phyloP scores from a whole-genome alignment of 2,888 invertebrate genomes.

The Watsonalla binaria region DNA sequence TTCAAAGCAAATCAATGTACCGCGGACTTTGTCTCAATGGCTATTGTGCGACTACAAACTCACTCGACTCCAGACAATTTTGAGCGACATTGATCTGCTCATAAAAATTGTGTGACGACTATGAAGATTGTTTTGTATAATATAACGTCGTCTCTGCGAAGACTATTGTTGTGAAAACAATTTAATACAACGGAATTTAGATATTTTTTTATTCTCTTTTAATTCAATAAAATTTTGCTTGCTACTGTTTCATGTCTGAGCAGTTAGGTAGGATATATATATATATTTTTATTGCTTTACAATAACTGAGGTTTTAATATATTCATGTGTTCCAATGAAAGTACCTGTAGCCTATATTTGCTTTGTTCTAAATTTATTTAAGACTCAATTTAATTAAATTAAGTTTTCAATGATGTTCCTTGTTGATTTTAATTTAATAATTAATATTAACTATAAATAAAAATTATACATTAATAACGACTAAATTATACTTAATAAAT shows the following conservation, averaged over 20 bases:
- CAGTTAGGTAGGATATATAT: too few species aligned
- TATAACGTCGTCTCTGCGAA: slow-evolving; percentile 10
- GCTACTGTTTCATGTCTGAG: too few species aligned
- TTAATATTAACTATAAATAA: neutral
- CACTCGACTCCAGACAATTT: slow-evolving; percentile 16
- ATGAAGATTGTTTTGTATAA: neutral
- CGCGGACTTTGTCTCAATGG: slow-evolving; percentile 29
- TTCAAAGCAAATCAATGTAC: slow-evolving; percentile 31
- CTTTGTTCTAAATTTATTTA: too few species aligned
- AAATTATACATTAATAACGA: slow-evolving; percentile 3
- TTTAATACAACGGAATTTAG: neutral
- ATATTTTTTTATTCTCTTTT: too few species aligned
- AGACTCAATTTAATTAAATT: too few species aligned
- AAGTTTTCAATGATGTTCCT: too few species aligned
- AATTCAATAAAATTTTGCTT: too few species aligned
- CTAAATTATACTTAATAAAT: neutral
- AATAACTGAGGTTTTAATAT: too few species aligned
- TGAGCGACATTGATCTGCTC: slow-evolving; percentile 27
- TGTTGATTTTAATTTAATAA: too few species aligned
- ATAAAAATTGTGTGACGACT: neutral
- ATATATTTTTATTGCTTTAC: too few species aligned
- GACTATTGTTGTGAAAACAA: slow-evolving; percentile 12
- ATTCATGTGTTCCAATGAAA: too few species aligned
- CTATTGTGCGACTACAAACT: slow-evolving; percentile 36
- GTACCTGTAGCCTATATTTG: too few species aligned